Percentiles rank a stretch among this genome's conserved stretches.
phyloP scores from a whole-genome alignment of 2,797 vertebrate genomes.

The Knipowitschia caucasica region DNA sequence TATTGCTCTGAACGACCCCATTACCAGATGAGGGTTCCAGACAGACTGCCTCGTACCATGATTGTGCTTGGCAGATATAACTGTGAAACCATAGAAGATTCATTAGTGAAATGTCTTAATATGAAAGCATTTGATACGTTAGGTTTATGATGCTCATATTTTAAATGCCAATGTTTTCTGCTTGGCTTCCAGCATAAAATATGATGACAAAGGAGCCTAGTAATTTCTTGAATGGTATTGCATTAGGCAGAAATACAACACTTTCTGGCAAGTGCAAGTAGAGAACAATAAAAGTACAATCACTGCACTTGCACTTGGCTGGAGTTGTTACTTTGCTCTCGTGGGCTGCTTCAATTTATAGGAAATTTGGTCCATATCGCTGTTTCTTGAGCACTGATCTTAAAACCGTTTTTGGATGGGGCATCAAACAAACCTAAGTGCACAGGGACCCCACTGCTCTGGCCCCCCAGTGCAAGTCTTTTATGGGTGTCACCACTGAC shows the following conservation, averaged over 20 bases:
- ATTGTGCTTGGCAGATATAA: conserved; percentile 28
- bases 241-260: conserved; percentile 12
- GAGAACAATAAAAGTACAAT: conserved; percentile 26
- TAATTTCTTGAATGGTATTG: conserved; percentile 27
- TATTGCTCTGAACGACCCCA: conserved; percentile 47
- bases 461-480: conserved; percentile 50
- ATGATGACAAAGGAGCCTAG: conserved; percentile 29
- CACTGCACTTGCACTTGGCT: conserved; percentile 22
- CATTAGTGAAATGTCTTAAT: conserved; percentile 32
- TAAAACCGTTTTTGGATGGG: conserved; percentile 38
- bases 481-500: conserved; percentile 57
- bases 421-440: conserved; percentile 41
- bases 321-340: conserved; percentile 16
- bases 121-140: conserved; percentile 30
- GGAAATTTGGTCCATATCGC: conserved; percentile 23
- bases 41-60: conserved; percentile 39
- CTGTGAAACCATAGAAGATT: conserved; percentile 29
- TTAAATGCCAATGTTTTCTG: conserved; percentile 13
- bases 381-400: conserved; percentile 33
- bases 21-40: conserved; percentile 52
- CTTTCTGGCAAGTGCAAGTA: conserved; percentile 13
- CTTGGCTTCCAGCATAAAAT: conserved; percentile 19
- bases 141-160: conserved; percentile 27
- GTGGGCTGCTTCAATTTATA: conserved; percentile 27
- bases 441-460: conserved; percentile 33